Evolutionary conservation across 2,113 vertebrate genomes (phyloP), one percentile per base, ranked within the genome.

Genomic region (Syrmaticus mikado): DNA sequence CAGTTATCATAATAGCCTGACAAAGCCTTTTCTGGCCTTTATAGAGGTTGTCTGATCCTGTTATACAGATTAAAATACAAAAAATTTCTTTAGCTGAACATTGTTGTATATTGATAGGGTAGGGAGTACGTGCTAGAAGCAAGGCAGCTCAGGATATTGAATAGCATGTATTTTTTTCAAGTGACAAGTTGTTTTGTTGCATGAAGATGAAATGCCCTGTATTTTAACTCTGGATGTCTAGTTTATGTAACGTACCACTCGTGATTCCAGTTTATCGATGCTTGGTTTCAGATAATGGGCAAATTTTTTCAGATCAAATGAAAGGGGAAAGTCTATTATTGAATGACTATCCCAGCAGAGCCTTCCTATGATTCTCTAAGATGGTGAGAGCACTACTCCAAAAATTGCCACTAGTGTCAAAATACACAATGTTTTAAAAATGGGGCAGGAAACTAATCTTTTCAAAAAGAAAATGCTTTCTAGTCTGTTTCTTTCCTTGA

Each of bases 101-200:
- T 74, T 45, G 11, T 65, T 2, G 7, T 58, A 83, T n/a, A 13
- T 46, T 28, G 13, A 10, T 50, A 92, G 20, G 41, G 13, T 52
- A 92, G 16, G 32, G 57, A 53, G n/a, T 73, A 88, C 81, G 34
- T 82, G 74, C 78, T 62, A n/a, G 78, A 92, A 95, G 83, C 53
- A 80, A 65, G 93, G 40, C 43, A 73, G 25, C 18, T 92, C 48
- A 73, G 32, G 81, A 4, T 68, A 9, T 80, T 61, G 92, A 57
- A 82, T 68, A 65, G 61, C 85, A 87, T 89, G 74, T 75, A 55
- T 92, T 71, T 91, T 48, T 91, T 48, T 82, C 85, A 80, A 94
- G 92, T 92, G 94, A 87, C 82, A 95, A 96, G 82, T 78, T 73
- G 72, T 62, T 58, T 82, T 93, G 78, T 97, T 95, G 92, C 90